These are phyloP conservation scores for Lagopus leucura DNA, from an alignment of 2,113 vertebrate species.

Conservation along the genomic window DNA sequence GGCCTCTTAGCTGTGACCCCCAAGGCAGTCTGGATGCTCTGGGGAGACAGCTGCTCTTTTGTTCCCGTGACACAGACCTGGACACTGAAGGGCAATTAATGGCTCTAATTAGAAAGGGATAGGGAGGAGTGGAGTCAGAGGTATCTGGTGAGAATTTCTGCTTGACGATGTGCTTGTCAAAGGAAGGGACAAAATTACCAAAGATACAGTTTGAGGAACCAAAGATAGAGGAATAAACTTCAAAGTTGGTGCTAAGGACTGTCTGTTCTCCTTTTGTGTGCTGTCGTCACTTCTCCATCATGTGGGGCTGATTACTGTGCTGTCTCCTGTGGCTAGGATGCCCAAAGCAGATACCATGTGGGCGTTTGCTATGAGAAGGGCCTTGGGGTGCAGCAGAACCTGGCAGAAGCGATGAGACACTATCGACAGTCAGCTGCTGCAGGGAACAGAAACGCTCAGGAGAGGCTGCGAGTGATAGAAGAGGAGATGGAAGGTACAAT, in stretches of 20 bases:
- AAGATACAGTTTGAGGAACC: neutral
- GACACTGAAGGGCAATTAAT: neutral
- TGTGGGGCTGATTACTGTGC: neutral
- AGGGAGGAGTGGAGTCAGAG: neutral
- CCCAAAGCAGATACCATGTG: conserved; percentile 85
- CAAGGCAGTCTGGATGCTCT: neutral
- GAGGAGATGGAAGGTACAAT: conserved; percentile 60
- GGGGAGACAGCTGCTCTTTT: neutral
- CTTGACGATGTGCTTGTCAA: neutral
- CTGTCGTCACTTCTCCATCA: neutral
- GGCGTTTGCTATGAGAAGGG: conserved; percentile 90
- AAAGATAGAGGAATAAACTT: neutral
- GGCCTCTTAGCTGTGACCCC: conserved; percentile 5
- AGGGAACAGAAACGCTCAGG: conserved; percentile 76
- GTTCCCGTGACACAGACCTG: neutral
- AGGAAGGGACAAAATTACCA: neutral
- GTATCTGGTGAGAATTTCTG: neutral
- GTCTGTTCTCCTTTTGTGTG: neutral
- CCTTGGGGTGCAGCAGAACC: conserved; percentile 81
- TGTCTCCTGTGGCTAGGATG: conserved; percentile 78
- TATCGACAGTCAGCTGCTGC: conserved; percentile 80
- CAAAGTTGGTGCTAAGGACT: neutral
- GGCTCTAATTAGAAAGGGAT: neutral
- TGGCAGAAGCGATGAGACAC: conserved; percentile 76
- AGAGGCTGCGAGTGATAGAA: conserved; percentile 68